A percentile compares a stretch with the other conserved stretches of the same genome.
Conservation (phyloP, 2,113 vertebrate species). For the Dissostichus mawsoni region DNA sequence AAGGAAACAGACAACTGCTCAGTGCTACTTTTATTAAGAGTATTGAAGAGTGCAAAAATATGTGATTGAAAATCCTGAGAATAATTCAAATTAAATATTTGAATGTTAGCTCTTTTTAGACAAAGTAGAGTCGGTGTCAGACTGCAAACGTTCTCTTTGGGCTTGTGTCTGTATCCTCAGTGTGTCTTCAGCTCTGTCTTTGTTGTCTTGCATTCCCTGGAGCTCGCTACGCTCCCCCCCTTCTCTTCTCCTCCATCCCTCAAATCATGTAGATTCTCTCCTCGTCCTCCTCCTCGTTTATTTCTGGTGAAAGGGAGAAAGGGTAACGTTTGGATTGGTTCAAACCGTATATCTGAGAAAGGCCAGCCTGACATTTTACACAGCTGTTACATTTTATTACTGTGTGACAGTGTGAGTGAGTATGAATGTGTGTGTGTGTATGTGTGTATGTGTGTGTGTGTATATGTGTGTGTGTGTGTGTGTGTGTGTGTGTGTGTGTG, state of each 20-base stretch:
- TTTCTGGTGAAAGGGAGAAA: slow-evolving; percentile 49
- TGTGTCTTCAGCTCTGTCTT: slow-evolving; percentile 5
- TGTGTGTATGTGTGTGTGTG: background rate
- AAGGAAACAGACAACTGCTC: no score
- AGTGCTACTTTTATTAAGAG: no score
- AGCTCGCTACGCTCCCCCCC: background rate
- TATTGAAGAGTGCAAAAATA: no score
- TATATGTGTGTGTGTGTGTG: background rate
- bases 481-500: slow-evolving; percentile 9
- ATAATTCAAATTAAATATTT: no score
- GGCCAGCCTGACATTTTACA: slow-evolving; percentile 80
- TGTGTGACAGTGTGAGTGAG: background rate
- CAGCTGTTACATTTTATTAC: slow-evolving; percentile 77
- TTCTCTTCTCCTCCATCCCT: slow-evolving; percentile 11
- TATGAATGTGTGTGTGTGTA: background rate
- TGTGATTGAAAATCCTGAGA: no score
- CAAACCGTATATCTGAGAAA: slow-evolving; percentile 72
- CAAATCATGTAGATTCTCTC: slow-evolving; percentile 39
- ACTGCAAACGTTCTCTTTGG: background rate
- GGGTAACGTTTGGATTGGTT: slow-evolving; percentile 74
- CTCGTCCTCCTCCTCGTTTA: slow-evolving; percentile 30
- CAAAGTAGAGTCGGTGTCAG: background rate
- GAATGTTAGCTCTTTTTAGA: no score
- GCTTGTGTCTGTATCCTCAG: background rate
- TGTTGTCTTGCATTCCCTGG: slow-evolving; percentile 23